These are phyloP conservation scores for Melanerpes formicivorus DNA, from an alignment of 2,113 vertebrate species.

Conservation along the genomic window DNA sequence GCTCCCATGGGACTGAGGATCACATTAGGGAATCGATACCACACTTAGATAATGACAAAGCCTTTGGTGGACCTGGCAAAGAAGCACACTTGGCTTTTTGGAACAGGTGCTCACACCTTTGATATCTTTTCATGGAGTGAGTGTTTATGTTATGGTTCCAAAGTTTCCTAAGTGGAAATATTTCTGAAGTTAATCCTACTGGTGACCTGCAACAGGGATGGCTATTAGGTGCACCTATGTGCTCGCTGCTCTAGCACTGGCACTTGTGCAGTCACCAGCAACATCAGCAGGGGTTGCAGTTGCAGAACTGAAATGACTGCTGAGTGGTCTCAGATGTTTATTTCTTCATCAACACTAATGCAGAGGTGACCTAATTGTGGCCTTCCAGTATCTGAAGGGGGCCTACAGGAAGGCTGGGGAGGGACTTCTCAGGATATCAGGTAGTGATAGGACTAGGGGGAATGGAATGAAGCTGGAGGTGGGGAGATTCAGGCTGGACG, in stretches of 20 bases:
- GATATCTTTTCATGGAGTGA: neutral
- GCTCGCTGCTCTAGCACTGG: neutral
- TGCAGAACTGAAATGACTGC: neutral
- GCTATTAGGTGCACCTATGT: rapidly evolving
- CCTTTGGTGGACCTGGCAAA: conserved; percentile 11
- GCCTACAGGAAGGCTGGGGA: too few relatives aligned
- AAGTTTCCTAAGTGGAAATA: neutral
- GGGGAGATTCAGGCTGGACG: too few relatives aligned
- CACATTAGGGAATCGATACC: neutral
- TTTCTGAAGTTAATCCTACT: neutral
- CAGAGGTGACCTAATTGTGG: neutral
- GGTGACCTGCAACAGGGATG: neutral
- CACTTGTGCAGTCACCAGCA: neutral
- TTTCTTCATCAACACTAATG: neutral
- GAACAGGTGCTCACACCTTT: conserved; percentile 1
- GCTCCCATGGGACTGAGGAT: neutral
- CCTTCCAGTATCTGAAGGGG: too few relatives aligned
- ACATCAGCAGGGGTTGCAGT: neutral
- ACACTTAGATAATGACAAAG: neutral
- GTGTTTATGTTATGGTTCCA: neutral
- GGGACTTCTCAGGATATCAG: too few relatives aligned
- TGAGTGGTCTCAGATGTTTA: neutral
- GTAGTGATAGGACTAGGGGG: too few relatives aligned
- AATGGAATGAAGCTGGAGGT: too few relatives aligned
- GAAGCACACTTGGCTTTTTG: neutral